A percentile compares a stretch with the other conserved stretches of the same genome.
Conservation (phyloP, 2,113 vertebrate species). For the Lycaon pictus region DNA sequence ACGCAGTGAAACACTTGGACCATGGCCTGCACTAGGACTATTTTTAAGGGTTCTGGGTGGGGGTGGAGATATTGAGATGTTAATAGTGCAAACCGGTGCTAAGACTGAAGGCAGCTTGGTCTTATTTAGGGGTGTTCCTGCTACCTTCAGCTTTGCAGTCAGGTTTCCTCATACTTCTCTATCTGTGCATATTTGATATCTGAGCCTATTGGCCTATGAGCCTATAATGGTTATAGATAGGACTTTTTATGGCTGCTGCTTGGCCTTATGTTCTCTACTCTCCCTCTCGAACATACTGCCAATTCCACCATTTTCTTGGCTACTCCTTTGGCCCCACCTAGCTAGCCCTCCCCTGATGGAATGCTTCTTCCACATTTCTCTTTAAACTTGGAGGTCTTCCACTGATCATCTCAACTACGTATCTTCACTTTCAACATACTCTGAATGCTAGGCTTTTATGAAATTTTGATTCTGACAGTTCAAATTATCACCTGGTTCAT, state of each 20-base stretch:
- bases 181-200: background rate
- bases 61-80: background rate
- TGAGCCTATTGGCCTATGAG: background rate
- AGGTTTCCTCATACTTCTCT: background rate
- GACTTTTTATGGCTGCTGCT: background rate
- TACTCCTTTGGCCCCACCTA: background rate
- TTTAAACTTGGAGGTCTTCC: background rate
- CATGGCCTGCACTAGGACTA: background rate
- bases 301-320: background rate
- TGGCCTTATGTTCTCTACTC: background rate
- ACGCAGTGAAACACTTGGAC: background rate
- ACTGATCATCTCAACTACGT: no score
- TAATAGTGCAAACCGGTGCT: background rate
- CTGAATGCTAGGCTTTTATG: background rate
- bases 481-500: background rate
- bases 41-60: background rate
- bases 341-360: background rate
- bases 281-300: background rate
- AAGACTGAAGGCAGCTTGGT: background rate
- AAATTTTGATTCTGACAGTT: conserved; percentile 23
- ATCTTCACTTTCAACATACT: background rate
- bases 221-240: no score
- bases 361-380: background rate
- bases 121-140: background rate
- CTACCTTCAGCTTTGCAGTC: background rate